Conservation (phyloP, 2,888 invertebrate genomes). For the Villa cingulata region DNA sequence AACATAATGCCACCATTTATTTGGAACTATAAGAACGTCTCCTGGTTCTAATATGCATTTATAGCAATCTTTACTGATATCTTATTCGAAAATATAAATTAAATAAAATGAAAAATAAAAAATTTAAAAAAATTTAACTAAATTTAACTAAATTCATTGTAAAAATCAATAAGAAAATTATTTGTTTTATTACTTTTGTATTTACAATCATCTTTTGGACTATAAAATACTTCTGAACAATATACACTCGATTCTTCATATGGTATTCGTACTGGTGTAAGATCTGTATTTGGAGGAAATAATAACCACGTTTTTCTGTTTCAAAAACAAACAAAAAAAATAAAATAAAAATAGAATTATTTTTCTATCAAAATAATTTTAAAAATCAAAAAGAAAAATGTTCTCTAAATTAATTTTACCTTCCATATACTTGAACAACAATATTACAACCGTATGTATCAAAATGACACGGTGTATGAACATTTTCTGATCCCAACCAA, state of each 20-base stretch:
- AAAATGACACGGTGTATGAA: conserved; percentile 87
- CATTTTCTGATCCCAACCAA: conserved; percentile 77
- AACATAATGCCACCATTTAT: conserved; percentile 96
- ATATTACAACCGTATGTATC: conserved; percentile 92
- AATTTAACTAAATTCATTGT: too few relatives aligned
- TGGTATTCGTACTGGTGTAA: conserved; percentile 74
- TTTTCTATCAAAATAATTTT: conserved; percentile 1
- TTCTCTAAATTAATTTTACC: too few relatives aligned
- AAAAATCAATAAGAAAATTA: too few relatives aligned
- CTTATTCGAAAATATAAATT: not conserved
- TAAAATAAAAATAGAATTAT: not conserved
- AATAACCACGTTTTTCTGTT: conserved; percentile 83
- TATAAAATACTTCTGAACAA: conserved; percentile 67
- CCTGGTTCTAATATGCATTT: conserved; percentile 63
- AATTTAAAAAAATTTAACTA: too few relatives aligned
- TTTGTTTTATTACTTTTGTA: conserved; percentile 19
- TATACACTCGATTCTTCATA: conserved; percentile 95
- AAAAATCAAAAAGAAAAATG: conserved; percentile 2
- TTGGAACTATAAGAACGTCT: conserved; percentile 77
- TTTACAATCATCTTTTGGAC: conserved; percentile 41
- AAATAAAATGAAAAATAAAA: too few relatives aligned
- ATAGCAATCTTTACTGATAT: conserved; percentile 28
- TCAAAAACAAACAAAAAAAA: conserved; percentile 18
- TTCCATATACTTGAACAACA: conserved; percentile 76
- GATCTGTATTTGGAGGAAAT: conserved; percentile 64